These are phyloP conservation scores for Peromyscus melanophrys DNA, from an alignment of 2,797 vertebrate species.

Conservation along the genomic window DNA sequence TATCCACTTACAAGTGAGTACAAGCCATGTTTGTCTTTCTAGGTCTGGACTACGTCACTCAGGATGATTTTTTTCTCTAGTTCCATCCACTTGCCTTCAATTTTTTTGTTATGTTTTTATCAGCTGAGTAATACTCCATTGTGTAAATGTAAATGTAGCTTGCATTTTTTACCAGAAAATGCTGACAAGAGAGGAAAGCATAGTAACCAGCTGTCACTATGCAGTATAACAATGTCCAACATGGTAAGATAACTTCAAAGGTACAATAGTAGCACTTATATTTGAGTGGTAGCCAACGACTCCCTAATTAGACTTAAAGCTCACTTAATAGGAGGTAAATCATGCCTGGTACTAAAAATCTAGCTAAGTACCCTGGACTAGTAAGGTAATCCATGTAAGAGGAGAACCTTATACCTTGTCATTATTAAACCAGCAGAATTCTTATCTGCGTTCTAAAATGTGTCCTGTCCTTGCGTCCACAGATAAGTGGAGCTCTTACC, in stretches of 20 bases:
- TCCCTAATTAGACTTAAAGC: not conserved
- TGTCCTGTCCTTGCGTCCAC: not conserved
- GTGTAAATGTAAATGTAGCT: not conserved
- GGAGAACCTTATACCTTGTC: not conserved
- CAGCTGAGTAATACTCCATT: not conserved
- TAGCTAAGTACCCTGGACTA: not conserved
- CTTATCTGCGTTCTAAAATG: not conserved
- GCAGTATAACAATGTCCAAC: too few relatives aligned
- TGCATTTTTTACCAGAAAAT: too few relatives aligned
- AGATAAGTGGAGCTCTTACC: not conserved
- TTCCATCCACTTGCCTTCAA: not conserved
- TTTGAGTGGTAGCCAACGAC: not conserved
- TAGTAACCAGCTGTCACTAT: too few relatives aligned
- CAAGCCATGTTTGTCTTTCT: not conserved
- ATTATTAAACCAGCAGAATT: not conserved
- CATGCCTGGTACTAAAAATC: not conserved
- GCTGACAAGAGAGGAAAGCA: too few relatives aligned
- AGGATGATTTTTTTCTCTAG: not conserved
- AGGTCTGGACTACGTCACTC: not conserved
- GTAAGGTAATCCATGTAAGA: not conserved
- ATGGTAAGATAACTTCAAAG: too few relatives aligned
- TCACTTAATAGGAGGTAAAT: not conserved
- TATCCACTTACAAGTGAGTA: not conserved
- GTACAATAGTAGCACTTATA: too few relatives aligned
- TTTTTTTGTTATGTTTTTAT: not conserved